Evolutionary conservation across 1,140 invertebrate species (phyloP).

Genomic region (Bombus balteatus): DNA sequence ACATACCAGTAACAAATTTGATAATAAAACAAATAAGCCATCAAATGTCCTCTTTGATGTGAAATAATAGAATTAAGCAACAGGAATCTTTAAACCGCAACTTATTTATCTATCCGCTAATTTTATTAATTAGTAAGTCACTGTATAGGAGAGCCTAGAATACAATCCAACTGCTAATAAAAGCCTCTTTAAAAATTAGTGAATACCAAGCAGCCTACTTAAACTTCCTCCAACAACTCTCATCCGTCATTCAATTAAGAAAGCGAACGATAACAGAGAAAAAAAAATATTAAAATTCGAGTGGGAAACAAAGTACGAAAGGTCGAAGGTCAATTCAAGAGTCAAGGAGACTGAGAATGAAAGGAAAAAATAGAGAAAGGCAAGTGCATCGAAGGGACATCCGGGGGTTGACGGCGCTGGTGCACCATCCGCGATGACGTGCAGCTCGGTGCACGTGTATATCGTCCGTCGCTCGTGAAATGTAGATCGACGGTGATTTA

Average conservation of each 20-base stretch:
- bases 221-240: no score
- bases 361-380: neutral
- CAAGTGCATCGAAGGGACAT: slow-evolving; percentile 31
- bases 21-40: no score
- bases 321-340: neutral
- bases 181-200: neutral
- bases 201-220: neutral
- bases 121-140: neutral
- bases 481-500: slow-evolving; percentile 82
- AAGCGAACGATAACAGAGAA: rapidly evolving
- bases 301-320: no score
- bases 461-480: slow-evolving; percentile 70
- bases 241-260: no score
- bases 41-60: no score
- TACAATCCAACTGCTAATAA: neutral
- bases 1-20: no score
- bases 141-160: neutral
- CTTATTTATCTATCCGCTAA: neutral
- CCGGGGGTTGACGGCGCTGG: slow-evolving; percentile 24
- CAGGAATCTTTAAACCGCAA: no score
- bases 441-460: slow-evolving; percentile 42
- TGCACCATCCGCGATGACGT: neutral
- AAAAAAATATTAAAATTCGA: neutral
- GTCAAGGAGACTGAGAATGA: neutral
- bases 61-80: no score